A percentile compares a stretch with the other conserved stretches of the same genome.
Conservation (phyloP, 2,113 vertebrate species). For the Ibidorhyncha struthersii region DNA sequence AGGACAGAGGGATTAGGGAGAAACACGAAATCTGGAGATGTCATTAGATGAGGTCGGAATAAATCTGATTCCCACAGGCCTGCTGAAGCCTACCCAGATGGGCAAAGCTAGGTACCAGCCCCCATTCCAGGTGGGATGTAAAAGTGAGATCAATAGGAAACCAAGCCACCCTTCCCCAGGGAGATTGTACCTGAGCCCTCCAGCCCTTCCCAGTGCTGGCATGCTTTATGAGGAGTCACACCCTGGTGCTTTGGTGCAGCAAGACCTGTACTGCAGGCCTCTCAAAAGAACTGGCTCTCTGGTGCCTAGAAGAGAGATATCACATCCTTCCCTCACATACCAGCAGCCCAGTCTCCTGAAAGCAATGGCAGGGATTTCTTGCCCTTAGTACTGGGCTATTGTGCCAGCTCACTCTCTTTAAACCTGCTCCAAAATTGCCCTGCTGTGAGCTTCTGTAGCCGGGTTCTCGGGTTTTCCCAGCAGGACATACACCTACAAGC, state of each 20-base stretch:
- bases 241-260: not conserved
- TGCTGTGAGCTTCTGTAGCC: not conserved
- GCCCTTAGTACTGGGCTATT: not conserved
- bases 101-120: not conserved
- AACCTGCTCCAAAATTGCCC: not conserved
- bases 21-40: not conserved
- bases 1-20: not conserved
- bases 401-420: not conserved
- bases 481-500: not conserved
- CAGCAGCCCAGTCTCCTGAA: not conserved
- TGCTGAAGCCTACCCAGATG: not conserved
- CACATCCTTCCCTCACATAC: not conserved
- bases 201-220: not conserved
- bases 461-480: not conserved
- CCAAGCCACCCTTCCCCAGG: not conserved
- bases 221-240: not conserved
- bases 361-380: not conserved
- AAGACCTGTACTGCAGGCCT: not conserved
- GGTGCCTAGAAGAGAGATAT: not conserved
- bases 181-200: not conserved
- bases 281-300: not conserved
- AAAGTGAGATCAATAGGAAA: not conserved
- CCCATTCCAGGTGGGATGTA: not conserved
- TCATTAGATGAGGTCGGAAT: not conserved
- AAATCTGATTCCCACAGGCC: not conserved